A percentile compares a stretch with the other conserved stretches of the same genome.
phyloP scores from a whole-genome alignment of 2,113 vertebrate genomes.

The Thryonomys swinderianus region DNA sequence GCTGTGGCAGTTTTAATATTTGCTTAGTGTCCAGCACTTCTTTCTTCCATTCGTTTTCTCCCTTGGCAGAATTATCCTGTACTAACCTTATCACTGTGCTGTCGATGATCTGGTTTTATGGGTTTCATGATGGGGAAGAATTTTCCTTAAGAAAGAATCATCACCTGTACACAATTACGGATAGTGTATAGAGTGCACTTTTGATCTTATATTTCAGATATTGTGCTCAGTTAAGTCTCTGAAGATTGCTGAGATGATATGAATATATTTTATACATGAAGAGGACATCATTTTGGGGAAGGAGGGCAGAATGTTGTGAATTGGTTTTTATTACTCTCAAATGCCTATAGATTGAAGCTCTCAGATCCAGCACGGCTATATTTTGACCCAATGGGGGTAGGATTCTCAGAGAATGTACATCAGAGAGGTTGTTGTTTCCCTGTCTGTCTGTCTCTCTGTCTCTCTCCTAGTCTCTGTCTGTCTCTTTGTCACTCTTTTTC shows the following conservation, averaged over 20 bases:
- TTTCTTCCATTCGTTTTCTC: neutral
- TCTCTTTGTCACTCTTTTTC: neutral
- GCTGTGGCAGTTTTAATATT: neutral
- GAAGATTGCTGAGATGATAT: no score
- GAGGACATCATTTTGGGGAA: neutral
- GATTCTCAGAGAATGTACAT: neutral
- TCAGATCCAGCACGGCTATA: neutral
- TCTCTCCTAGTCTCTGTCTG: accelerated
- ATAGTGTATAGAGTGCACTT: neutral
- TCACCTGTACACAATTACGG: neutral
- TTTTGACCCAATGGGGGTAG: neutral
- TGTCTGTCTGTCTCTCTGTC: neutral
- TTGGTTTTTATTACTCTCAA: neutral
- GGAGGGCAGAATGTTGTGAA: neutral
- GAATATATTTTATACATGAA: neutral
- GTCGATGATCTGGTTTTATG: no score
- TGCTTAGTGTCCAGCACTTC: no score
- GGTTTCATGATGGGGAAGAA: neutral
- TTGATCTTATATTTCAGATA: neutral
- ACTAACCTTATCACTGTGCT: neutral
- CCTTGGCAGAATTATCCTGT: neutral
- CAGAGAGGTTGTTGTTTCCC: neutral
- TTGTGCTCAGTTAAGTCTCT: neutral
- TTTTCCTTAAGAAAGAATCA: no score
- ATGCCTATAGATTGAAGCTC: neutral